A percentile compares a stretch with the other conserved stretches of the same genome.
phyloP scores from a whole-genome alignment of 1,140 invertebrate species.

The Zaprionus tsacasi region DNA sequence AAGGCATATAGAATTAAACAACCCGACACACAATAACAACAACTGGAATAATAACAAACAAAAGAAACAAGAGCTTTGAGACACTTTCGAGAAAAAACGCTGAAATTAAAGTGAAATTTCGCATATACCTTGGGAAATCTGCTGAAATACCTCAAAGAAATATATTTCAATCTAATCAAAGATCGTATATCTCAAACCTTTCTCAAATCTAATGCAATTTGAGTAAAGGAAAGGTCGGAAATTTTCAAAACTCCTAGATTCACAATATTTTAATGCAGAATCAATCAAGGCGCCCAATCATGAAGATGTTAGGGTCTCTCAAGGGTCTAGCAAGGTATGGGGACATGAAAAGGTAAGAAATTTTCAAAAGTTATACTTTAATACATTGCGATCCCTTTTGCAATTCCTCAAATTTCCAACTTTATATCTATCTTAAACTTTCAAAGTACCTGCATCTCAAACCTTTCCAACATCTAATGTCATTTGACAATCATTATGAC shows the following conservation, averaged over 20 bases:
- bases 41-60: not conserved
- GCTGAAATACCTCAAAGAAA: not conserved
- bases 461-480: conserved; percentile 3
- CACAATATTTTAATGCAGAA: no score
- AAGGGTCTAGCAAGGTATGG: no score
- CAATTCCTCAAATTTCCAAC: rapidly evolving
- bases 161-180: no score
- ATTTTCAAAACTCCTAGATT: no score
- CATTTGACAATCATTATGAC: conserved; percentile 36
- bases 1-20: conserved; percentile 51
- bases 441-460: not conserved
- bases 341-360: no score
- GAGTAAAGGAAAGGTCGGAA: no score
- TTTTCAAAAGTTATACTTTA: no score
- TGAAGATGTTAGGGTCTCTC: no score
- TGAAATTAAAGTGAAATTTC: not conserved
- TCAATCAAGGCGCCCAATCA: no score
- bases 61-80: not conserved
- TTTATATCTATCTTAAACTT: not conserved
- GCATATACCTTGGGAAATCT: not conserved
- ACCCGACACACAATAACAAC: conserved; percentile 21
- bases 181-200: no score
- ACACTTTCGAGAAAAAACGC: not conserved
- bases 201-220: no score
- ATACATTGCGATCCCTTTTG: no score